A percentile compares a stretch with the other conserved stretches of the same genome.
These are phyloP conservation scores for Condylura cristata DNA, from an alignment of 2,113 vertebrate genomes.

Conservation along the genomic window DNA sequence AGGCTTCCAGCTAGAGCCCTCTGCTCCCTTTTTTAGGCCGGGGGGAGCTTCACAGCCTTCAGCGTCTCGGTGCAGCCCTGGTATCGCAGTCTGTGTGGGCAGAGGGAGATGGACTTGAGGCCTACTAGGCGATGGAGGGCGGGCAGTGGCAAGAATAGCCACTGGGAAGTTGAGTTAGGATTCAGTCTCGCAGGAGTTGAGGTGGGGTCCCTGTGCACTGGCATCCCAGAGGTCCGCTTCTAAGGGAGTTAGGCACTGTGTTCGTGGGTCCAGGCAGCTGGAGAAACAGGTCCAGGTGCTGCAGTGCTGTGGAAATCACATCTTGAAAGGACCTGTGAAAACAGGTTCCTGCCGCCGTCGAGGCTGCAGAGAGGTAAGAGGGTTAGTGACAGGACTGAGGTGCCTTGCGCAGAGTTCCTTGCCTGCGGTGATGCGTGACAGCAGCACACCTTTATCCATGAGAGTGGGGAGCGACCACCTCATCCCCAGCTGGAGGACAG, in stretches of 20 bases:
- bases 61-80: background rate
- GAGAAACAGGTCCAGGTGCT: background rate
- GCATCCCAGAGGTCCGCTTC: background rate
- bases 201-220: background rate
- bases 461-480: background rate
- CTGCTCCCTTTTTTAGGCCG: background rate
- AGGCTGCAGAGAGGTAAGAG: background rate
- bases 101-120: background rate
- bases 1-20: background rate
- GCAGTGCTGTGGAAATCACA: background rate
- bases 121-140: background rate
- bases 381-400: background rate
- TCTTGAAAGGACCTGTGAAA: background rate
- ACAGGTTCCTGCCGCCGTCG: background rate
- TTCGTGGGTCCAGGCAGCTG: background rate
- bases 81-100: background rate
- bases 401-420: background rate
- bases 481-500: conserved; percentile 32
- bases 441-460: background rate
- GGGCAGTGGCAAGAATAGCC: too few species aligned
- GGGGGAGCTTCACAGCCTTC: background rate
- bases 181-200: background rate
- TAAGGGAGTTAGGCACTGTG: background rate
- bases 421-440: background rate
- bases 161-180: background rate